phyloP scores from a whole-genome alignment of 1,140 invertebrate species.

The Listronotus bonariensis region DNA sequence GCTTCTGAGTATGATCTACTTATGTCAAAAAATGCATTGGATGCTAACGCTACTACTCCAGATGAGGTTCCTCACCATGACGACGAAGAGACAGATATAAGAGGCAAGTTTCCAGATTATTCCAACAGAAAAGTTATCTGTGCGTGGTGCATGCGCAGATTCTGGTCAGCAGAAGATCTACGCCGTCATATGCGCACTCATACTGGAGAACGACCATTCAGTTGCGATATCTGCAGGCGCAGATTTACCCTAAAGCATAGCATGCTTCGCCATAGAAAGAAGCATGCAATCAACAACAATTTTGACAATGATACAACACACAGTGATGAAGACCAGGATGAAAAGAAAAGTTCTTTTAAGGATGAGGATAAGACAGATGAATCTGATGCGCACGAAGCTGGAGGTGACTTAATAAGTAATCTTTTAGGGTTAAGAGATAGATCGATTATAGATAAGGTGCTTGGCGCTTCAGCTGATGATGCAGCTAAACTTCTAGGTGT shows the following conservation, averaged over 20 bases:
- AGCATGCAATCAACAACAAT: conserved; percentile 63
- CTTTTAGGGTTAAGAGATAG: conserved; percentile 84
- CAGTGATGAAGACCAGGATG: conserved; percentile 42
- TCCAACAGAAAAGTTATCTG: conserved; percentile 89
- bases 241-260: conserved; percentile 92
- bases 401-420: conserved; percentile 83
- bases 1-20: conserved; percentile 73
- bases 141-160: conserved; percentile 88
- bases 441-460: conserved; percentile 83
- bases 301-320: conserved; percentile 56
- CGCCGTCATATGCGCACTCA: conserved; percentile 90
- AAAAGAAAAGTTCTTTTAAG: conserved; percentile 18
- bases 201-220: conserved; percentile 79
- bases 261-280: conserved; percentile 89
- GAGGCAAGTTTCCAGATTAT: conserved; percentile 82
- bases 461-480: conserved; percentile 80
- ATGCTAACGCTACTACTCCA: conserved; percentile 59
- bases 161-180: conserved; percentile 92
- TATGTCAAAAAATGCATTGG: conserved; percentile 78
- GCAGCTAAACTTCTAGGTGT: conserved; percentile 86
- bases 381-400: conserved; percentile 60
- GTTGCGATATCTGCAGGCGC: conserved; percentile 79
- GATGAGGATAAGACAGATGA: conserved; percentile 61
- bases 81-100: conserved; percentile 60
- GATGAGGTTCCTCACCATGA: conserved; percentile 57